Percentiles rank a stretch among this genome's conserved stretches.
Conservation (phyloP, 2,113 vertebrate genomes). For the Heteronetta atricapilla region DNA sequence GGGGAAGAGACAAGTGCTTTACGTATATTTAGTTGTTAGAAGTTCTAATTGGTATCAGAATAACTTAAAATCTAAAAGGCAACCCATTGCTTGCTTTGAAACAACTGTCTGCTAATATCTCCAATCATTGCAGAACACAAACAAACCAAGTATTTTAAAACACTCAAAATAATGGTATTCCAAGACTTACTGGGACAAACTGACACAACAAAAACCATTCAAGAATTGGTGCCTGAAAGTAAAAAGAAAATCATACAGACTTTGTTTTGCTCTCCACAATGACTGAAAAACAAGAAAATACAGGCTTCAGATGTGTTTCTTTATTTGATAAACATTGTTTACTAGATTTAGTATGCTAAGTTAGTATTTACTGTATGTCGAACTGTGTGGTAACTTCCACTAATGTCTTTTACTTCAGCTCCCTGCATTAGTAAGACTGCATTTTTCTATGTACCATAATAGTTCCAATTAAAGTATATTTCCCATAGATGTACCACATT, state of each 20-base stretch:
- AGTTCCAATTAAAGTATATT: background rate
- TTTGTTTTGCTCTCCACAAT: background rate
- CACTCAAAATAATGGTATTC: background rate
- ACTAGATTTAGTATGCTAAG: background rate
- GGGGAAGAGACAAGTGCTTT: background rate
- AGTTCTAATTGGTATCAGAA: background rate
- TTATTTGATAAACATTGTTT: background rate
- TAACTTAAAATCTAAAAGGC: background rate
- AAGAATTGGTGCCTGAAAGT: background rate
- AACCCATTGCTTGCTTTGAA: background rate
- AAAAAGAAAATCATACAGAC: background rate
- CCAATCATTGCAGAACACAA: background rate
- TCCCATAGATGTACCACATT: background rate
- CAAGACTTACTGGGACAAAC: background rate
- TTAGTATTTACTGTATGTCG: background rate
- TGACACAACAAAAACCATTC: background rate
- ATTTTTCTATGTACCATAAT: background rate
- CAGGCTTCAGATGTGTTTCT: background rate
- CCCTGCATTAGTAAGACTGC: background rate
- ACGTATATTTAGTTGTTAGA: background rate
- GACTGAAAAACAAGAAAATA: background rate
- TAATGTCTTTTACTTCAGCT: background rate
- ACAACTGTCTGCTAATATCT: background rate
- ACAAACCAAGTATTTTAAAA: background rate
- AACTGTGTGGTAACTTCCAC: background rate